Evolutionary conservation across 1,140 invertebrate genomes (phyloP).

Genomic region (Tyrophagus putrescentiae): DNA sequence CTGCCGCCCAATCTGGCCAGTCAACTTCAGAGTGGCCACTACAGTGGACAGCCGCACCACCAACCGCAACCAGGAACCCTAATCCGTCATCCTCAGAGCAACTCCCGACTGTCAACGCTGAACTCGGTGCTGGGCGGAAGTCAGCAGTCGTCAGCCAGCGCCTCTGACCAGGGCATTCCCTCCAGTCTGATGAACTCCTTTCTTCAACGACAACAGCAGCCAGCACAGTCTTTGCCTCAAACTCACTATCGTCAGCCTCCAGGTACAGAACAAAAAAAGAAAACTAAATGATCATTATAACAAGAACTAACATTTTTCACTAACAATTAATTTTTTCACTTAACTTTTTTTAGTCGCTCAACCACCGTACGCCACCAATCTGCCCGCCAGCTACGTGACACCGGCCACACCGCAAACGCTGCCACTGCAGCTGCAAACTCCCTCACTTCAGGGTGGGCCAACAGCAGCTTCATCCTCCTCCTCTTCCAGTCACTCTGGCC

Average conservation of each 20-base stretch:
- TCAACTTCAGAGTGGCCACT: neutral
- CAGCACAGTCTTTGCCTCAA: neutral
- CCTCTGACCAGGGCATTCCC: slow-evolving; percentile 7
- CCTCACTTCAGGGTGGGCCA: neutral
- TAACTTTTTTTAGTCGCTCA: neutral
- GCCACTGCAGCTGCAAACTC: neutral
- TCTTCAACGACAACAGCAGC: neutral
- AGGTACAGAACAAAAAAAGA: too few species aligned
- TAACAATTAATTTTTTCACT: neutral
- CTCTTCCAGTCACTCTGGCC: neutral
- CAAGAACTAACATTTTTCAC: neutral
- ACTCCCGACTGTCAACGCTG: slow-evolving; percentile 2
- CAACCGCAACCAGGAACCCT: neutral
- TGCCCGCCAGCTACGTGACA: neutral
- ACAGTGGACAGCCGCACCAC: neutral
- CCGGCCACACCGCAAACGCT: neutral
- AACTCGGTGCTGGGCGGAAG: neutral
- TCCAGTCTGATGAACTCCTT: slow-evolving; percentile 13
- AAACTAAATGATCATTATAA: neutral
- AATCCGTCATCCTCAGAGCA: neutral
- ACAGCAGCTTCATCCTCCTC: neutral
- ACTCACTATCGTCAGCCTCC: too few species aligned
- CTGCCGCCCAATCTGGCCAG: slow-evolving; percentile 5
- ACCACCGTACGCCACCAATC: slow-evolving; percentile 12
- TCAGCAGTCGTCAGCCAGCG: neutral